These are phyloP conservation scores for Rhabdomys dilectus DNA, from an alignment of 2,113 vertebrate species.

Conservation along the genomic window DNA sequence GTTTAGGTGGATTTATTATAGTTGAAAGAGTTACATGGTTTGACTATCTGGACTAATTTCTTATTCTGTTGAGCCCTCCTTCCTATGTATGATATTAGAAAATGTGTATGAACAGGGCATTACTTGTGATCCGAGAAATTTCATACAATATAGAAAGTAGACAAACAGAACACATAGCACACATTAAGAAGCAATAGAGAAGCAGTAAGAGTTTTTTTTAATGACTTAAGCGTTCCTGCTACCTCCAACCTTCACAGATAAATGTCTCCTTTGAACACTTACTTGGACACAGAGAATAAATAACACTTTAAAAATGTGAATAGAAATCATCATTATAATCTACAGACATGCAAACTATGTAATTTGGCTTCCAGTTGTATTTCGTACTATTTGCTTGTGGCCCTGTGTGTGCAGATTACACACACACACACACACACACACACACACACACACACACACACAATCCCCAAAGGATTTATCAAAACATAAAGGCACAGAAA, in stretches of 20 bases:
- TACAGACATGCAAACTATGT: not conserved
- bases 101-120: accelerated
- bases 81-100: not conserved
- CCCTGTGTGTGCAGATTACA: not conserved
- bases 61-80: not conserved
- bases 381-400: not conserved
- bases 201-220: not conserved
- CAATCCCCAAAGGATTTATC: not conserved
- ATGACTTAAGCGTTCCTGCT: not conserved
- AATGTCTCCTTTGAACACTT: not conserved
- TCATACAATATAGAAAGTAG: not conserved
- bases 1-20: not conserved
- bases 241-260: not conserved
- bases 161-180: no score
- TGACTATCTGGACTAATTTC: not conserved
- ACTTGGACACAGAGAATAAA: not conserved
- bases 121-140: not conserved
- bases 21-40: not conserved
- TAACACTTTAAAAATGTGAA: not conserved
- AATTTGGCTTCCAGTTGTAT: conserved; percentile 11
- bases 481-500: conserved; percentile 23
- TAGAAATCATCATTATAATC: not conserved
- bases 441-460: not conserved
- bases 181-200: not conserved
- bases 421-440: not conserved